Evolutionary conservation across 1,140 invertebrate species (phyloP).

Genomic region (Dreissena polymorpha): DNA sequence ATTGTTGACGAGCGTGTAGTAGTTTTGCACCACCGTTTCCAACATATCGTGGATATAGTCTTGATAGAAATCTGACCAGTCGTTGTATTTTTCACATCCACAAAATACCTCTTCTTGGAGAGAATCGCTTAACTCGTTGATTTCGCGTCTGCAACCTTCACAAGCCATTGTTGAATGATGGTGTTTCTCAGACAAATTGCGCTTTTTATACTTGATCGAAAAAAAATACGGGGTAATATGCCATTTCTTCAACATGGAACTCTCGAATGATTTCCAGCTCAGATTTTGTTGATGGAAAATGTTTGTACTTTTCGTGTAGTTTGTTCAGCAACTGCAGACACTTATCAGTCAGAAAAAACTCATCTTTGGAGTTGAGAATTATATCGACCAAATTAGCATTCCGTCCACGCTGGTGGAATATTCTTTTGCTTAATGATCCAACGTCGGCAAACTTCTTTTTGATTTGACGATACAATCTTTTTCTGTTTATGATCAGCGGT

Average conservation of each 20-base stretch:
- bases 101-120: not conserved
- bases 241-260: not conserved
- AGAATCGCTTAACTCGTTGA: not conserved
- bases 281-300: not conserved
- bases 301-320: not conserved
- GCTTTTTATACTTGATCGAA: too few species aligned
- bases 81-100: not conserved
- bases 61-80: not conserved
- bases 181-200: not conserved
- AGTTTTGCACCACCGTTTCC: not conserved
- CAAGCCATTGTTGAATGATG: slow-evolving; percentile 1
- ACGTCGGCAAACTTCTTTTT: slow-evolving; percentile 6
- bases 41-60: not conserved
- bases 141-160: not conserved
- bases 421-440: not conserved
- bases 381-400: slow-evolving; percentile 20
- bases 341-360: not conserved
- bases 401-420: slow-evolving; percentile 4
- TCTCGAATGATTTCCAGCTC: not conserved
- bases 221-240: too few species aligned
- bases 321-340: not conserved
- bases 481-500: slow-evolving; percentile 4
- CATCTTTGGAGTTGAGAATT: slow-evolving; percentile 17
- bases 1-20: not conserved
- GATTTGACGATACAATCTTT: not conserved